Evolutionary conservation across 2,113 vertebrate species (phyloP).

Genomic region (Vidua chalybeata): DNA sequence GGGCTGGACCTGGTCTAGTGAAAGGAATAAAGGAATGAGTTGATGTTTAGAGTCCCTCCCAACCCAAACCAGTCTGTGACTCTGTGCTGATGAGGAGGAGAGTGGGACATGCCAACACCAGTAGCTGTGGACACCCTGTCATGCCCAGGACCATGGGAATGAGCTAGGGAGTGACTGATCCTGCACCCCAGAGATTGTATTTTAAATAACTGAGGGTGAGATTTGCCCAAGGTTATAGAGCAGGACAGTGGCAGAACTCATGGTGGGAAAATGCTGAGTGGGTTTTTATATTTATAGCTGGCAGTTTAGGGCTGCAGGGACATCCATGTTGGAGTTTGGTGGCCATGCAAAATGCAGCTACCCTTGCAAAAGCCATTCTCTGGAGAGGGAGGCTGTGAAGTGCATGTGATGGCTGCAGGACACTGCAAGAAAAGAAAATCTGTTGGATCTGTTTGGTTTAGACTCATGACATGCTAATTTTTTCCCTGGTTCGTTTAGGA

Average conservation of each 20-base stretch:
- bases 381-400: neutral
- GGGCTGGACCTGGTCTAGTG: neutral
- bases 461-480: neutral
- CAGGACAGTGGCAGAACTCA: neutral
- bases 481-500: neutral
- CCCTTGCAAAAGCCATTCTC: neutral
- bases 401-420: neutral
- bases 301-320: constrained; percentile 11
- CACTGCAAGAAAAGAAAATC: neutral
- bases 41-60: neutral
- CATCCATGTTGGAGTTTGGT: neutral
- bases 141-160: neutral
- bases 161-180: fast-evolving
- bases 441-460: neutral
- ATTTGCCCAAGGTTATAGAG: constrained; percentile 24
- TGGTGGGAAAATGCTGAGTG: constrained; percentile 14
- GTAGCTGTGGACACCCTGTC: fast-evolving
- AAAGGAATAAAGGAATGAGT: neutral
- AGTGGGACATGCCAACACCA: neutral
- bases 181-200: neutral
- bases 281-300: constrained; percentile 34
- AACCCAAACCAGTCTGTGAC: neutral
- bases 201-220: neutral
- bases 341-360: neutral
- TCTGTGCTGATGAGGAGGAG: neutral